A percentile compares a stretch with the other conserved stretches of the same genome.
Conservation (phyloP, 2,888 invertebrate genomes). For the Zele albiditarsus region DNA sequence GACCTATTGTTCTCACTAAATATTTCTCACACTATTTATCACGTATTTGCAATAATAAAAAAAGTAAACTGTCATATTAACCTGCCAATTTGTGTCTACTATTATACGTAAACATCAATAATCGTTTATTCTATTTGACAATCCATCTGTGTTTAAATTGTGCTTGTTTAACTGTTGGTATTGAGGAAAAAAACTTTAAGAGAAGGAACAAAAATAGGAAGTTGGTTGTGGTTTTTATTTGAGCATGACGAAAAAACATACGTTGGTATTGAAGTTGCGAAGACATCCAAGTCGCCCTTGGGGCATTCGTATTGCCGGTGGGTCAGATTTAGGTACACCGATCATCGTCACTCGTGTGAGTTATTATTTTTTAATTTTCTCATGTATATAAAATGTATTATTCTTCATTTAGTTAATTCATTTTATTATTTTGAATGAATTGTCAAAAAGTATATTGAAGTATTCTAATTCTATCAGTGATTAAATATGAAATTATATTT, state of each 20-base stretch:
- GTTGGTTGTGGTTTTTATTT: slow-evolving; percentile 1
- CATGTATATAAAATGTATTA: slow-evolving; percentile 3
- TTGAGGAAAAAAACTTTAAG: background rate
- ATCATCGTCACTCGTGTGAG: slow-evolving; percentile 92
- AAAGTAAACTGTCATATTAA: too few species aligned
- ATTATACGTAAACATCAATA: too few species aligned
- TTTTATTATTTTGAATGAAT: background rate
- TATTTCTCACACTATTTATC: background rate
- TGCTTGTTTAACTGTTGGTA: background rate
- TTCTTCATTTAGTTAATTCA: background rate
- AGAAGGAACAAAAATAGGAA: background rate
- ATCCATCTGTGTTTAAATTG: slow-evolving; percentile 1
- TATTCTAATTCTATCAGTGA: background rate
- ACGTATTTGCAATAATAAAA: too few species aligned
- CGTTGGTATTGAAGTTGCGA: slow-evolving; percentile 83
- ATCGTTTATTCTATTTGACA: background rate
- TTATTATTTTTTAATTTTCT: slow-evolving; percentile 46
- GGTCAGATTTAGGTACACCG: slow-evolving; percentile 89
- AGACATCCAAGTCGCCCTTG: slow-evolving; percentile 84
- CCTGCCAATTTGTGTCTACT: too few species aligned
- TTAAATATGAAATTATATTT: background rate
- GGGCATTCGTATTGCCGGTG: slow-evolving; percentile 92
- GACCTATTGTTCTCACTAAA: slow-evolving; percentile 48
- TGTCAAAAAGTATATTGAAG: background rate
- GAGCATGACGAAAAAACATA: slow-evolving; percentile 82